Percentiles rank a stretch among this genome's conserved stretches.
phyloP scores from a whole-genome alignment of 2,797 vertebrate species.

The Molossus alvarezi region DNA sequence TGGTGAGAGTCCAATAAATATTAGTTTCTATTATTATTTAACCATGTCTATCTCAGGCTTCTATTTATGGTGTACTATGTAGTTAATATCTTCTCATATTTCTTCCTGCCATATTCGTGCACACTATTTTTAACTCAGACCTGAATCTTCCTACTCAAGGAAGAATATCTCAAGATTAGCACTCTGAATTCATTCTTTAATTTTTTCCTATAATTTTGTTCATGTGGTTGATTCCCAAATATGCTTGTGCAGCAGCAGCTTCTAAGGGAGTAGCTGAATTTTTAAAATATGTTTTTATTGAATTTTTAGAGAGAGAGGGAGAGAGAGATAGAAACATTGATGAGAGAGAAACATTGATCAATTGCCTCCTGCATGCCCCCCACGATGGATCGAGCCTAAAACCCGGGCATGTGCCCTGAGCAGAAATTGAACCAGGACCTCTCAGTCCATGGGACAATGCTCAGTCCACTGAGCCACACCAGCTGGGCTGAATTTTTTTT shows the following conservation, averaged over 20 bases:
- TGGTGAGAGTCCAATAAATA: neutral
- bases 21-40: neutral
- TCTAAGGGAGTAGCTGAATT: neutral
- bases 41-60: neutral
- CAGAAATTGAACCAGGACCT: no score
- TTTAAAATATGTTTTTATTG: no score
- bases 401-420: no score
- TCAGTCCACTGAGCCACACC: no score
- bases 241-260: neutral
- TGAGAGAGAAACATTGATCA: no score
- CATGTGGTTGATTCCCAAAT: neutral
- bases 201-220: neutral
- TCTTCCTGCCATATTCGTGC: neutral
- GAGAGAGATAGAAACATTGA: no score
- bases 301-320: no score
- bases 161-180: neutral
- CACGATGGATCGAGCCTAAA: no score
- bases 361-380: no score
- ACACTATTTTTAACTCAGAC: neutral
- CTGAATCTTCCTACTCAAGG: neutral
- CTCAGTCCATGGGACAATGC: no score
- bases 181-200: neutral
- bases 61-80: neutral
- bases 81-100: neutral
- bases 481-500: neutral